Percentiles rank a stretch among this genome's conserved stretches.
phyloP scores from a whole-genome alignment of 2,888 invertebrate species.

The Leucania comma region DNA sequence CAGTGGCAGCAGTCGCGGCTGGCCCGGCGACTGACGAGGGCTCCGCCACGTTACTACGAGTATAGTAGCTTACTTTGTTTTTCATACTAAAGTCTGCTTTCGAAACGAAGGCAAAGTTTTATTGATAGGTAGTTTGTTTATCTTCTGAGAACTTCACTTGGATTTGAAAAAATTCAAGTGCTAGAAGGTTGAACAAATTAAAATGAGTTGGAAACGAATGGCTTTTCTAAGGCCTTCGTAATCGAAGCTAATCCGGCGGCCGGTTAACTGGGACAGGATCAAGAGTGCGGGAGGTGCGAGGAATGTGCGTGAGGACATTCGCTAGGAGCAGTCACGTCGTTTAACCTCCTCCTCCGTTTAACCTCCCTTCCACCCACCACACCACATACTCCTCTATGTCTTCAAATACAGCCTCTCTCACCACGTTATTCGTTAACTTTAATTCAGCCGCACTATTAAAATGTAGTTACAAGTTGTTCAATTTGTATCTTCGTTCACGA shows the following conservation, averaged over 20 bases:
- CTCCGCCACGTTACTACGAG: not conserved
- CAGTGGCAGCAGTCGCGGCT: constrained; percentile 1
- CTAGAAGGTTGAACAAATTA: constrained; percentile 6
- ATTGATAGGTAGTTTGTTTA: not conserved
- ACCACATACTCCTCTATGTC: not conserved
- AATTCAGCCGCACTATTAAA: constrained; percentile 6
- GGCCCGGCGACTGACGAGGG: not conserved
- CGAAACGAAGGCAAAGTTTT: constrained; percentile 2
- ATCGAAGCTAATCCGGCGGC: constrained; percentile 15
- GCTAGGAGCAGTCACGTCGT: constrained; percentile 8
- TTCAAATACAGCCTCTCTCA: not conserved
- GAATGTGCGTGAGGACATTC: not conserved
- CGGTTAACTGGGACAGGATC: not conserved
- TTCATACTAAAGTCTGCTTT: not conserved
- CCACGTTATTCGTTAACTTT: constrained; percentile 4
- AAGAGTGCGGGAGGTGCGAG: not conserved
- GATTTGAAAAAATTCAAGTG: constrained; percentile 7
- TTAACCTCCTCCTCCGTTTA: not conserved
- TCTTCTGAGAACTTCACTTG: not conserved
- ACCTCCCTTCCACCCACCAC: not conserved
- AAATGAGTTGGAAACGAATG: constrained; percentile 18
- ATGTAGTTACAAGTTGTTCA: constrained; percentile 7
- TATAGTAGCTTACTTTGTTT: constrained; percentile 4
- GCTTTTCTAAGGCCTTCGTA: not conserved
- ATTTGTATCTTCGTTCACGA: constrained; percentile 15